phyloP scores from a whole-genome alignment of 2,797 vertebrate genomes.

The Chanos chanos region DNA sequence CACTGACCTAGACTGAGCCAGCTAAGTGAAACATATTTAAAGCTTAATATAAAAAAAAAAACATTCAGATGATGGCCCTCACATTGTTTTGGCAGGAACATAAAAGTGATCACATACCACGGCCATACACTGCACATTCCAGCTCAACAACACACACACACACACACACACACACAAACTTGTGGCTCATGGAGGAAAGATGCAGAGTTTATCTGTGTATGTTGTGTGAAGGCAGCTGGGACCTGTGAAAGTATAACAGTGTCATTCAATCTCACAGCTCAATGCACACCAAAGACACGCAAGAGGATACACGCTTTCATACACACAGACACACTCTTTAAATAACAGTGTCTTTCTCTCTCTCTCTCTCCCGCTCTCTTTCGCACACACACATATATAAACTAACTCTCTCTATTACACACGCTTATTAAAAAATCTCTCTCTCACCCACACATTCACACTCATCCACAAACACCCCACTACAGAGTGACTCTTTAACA shows the following conservation, averaged over 20 bases:
- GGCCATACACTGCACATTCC: neutral
- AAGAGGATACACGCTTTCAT: neutral
- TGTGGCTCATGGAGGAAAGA: no score
- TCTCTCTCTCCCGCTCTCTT: neutral
- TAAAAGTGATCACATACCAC: no score
- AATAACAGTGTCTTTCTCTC: neutral
- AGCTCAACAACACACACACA: neutral
- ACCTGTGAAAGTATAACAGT: neutral
- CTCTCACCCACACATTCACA: neutral
- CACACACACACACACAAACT: neutral
- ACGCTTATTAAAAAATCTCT: neutral
- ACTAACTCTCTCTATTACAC: neutral
- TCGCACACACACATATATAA: neutral
- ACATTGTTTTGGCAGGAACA: slow-evolving; percentile 6
- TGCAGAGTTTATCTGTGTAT: no score
- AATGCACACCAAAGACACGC: neutral
- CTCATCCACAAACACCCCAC: no score
- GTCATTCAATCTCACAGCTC: neutral
- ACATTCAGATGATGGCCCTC: slow-evolving; percentile 1
- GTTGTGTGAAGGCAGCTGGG: neutral
- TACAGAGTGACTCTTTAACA: no score
- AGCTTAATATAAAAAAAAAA: no score
- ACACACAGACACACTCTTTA: neutral
- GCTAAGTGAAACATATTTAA: no score
- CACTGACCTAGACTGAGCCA: no score